Evolutionary conservation across 1,140 invertebrate species (phyloP).

Genomic region (Nebria ingens): DNA sequence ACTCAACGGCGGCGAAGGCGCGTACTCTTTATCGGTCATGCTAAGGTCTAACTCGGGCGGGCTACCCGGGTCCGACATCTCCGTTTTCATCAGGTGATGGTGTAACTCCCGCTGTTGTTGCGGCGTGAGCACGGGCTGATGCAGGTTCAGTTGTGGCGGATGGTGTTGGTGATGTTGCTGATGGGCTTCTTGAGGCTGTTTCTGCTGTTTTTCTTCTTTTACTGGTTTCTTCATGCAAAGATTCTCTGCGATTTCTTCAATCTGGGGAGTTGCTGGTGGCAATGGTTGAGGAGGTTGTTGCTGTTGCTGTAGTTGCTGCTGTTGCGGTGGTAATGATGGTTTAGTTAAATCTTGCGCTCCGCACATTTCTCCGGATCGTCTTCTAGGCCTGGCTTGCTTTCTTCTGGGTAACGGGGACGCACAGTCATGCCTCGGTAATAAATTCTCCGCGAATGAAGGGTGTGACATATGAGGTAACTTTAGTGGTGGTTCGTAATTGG

Average conservation of each 20-base stretch:
- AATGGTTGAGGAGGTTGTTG: slow-evolving; percentile 13
- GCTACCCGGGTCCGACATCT: slow-evolving; percentile 33
- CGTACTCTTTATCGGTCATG: slow-evolving; percentile 30
- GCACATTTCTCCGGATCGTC: slow-evolving; percentile 63
- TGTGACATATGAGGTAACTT: slow-evolving; percentile 41
- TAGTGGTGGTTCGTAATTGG: slow-evolving; percentile 25
- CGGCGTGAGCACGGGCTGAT: slow-evolving; percentile 4
- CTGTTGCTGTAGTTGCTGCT: slow-evolving; percentile 29
- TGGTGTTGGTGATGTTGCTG: slow-evolving; percentile 19
- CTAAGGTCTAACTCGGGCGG: slow-evolving; percentile 38
- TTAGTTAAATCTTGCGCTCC: slow-evolving; percentile 48
- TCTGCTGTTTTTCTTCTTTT: slow-evolving; percentile 18
- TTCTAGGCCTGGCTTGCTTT: slow-evolving; percentile 68
- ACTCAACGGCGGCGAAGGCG: slow-evolving; percentile 41
- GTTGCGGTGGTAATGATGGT: slow-evolving; percentile 34
- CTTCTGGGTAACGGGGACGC: slow-evolving; percentile 63
- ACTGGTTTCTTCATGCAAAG: slow-evolving; percentile 36
- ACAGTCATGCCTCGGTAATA: slow-evolving; percentile 32
- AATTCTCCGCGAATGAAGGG: slow-evolving; percentile 37
- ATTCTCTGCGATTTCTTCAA: slow-evolving; percentile 35
- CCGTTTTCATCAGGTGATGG: slow-evolving; percentile 7
- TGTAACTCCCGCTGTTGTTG: neutral
- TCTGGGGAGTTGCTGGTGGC: slow-evolving; percentile 29
- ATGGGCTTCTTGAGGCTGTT: slow-evolving; percentile 31
- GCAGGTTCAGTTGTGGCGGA: slow-evolving; percentile 21